Evolutionary conservation across 2,797 vertebrate species (phyloP).

Genomic region (Telmatherina bonti): DNA sequence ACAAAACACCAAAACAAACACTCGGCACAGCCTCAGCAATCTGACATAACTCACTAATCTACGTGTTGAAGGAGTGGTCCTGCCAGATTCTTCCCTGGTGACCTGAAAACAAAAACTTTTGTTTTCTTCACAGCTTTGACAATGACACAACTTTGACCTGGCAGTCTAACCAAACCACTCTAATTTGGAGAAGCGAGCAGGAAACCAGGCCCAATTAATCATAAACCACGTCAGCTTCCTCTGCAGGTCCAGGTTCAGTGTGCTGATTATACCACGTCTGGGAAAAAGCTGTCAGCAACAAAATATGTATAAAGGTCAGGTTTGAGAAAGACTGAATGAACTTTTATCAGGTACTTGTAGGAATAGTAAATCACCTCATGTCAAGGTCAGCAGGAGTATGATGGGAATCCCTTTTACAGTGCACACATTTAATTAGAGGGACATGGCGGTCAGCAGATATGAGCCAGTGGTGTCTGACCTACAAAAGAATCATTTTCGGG

Average conservation of each 20-base stretch:
- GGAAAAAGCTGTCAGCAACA: constrained; percentile 8
- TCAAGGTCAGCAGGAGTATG: constrained; percentile 37
- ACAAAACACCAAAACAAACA: constrained; percentile 50
- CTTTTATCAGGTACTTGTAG: constrained; percentile 25
- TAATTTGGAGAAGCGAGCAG: neutral
- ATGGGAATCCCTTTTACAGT: neutral
- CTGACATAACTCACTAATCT: constrained; percentile 14
- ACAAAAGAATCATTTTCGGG: neutral
- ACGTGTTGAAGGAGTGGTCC: constrained; percentile 2
- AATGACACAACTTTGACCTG: constrained; percentile 3
- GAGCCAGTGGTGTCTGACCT: constrained; percentile 1
- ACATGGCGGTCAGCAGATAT: constrained; percentile 3
- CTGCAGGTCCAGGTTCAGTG: neutral
- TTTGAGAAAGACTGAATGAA: constrained; percentile 10
- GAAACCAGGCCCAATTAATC: neutral
- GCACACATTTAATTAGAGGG: neutral
- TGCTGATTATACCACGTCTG: neutral
- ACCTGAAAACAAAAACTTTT: constrained; percentile 30
- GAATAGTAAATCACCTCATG: constrained; percentile 25
- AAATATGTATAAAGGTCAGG: constrained; percentile 30
- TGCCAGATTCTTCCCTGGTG: constrained; percentile 35
- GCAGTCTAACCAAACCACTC: neutral
- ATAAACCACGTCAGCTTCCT: neutral
- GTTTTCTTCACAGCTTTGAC: neutral
- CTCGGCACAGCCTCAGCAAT: constrained; percentile 8